Evolutionary conservation across 2,888 invertebrate species (phyloP).

Genomic region (Noctua janthina): DNA sequence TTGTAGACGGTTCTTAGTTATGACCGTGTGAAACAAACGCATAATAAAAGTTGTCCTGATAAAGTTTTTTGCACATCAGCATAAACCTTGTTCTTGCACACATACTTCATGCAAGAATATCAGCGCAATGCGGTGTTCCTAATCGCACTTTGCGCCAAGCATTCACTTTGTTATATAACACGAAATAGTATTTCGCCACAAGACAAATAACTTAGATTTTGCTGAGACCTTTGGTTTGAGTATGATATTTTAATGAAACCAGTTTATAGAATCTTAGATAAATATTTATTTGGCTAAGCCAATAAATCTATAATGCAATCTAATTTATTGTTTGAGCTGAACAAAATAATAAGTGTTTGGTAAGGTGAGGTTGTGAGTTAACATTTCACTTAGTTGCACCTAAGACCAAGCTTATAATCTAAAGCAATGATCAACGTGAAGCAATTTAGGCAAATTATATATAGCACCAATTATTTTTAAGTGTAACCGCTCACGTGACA

Average conservation of each 20-base stretch:
- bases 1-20: background rate
- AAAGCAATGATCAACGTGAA: constrained; percentile 18
- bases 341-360: constrained; percentile 57
- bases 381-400: constrained; percentile 40
- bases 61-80: constrained; percentile 2
- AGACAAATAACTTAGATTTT: constrained; percentile 2
- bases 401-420: constrained; percentile 12
- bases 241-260: constrained; percentile 50
- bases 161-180: background rate
- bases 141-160: background rate
- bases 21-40: background rate
- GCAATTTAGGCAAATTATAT: constrained; percentile 23
- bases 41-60: background rate
- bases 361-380: constrained; percentile 69
- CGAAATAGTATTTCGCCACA: background rate
- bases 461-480: constrained; percentile 16
- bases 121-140: background rate
- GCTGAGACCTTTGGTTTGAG: constrained; percentile 1
- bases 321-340: constrained; percentile 68
- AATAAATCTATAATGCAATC: constrained; percentile 58
- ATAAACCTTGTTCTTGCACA: constrained; percentile 3
- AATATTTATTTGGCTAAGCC: constrained; percentile 74
- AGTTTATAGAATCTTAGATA: constrained; percentile 56
- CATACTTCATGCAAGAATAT: background rate
- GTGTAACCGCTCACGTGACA: background rate